phyloP scores from a whole-genome alignment of 2,113 vertebrate species.

The Microcebus tavaratra region DNA sequence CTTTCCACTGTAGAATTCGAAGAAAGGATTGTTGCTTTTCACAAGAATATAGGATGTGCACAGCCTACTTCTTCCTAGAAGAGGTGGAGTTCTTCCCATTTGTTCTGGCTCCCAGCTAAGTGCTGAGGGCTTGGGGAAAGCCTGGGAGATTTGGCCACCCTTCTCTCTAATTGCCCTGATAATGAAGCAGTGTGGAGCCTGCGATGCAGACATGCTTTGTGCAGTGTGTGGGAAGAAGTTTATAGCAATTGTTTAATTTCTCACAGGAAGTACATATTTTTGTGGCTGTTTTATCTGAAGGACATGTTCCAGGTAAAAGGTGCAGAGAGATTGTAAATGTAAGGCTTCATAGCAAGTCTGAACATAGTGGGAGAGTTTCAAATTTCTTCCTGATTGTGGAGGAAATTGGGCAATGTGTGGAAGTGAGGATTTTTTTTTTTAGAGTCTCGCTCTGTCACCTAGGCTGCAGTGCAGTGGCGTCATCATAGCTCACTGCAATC shows the following conservation, averaged over 20 bases:
- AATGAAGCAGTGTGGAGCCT: neutral
- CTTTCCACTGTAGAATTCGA: neutral
- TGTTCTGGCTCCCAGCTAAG: neutral
- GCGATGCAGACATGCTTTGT: neutral
- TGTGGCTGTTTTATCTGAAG: conserved; percentile 8
- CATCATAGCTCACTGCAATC: no score
- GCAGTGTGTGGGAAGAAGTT: conserved; percentile 18
- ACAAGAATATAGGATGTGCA: neutral
- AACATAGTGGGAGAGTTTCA: neutral
- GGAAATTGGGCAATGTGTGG: neutral
- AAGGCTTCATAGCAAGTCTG: conserved; percentile 28
- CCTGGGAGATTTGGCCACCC: neutral
- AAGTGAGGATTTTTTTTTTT: neutral
- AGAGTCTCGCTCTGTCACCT: no score
- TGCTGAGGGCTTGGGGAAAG: neutral
- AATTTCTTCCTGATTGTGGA: neutral
- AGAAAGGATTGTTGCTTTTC: neutral
- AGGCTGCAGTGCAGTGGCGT: no score
- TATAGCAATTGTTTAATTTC: neutral
- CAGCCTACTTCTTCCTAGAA: neutral
- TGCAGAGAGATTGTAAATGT: neutral
- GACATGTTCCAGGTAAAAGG: conserved; percentile 35
- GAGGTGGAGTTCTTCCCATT: neutral
- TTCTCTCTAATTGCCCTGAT: neutral
- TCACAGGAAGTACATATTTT: conserved; percentile 56